phyloP scores from a whole-genome alignment of 2,797 vertebrate species.

The Channa striata region DNA sequence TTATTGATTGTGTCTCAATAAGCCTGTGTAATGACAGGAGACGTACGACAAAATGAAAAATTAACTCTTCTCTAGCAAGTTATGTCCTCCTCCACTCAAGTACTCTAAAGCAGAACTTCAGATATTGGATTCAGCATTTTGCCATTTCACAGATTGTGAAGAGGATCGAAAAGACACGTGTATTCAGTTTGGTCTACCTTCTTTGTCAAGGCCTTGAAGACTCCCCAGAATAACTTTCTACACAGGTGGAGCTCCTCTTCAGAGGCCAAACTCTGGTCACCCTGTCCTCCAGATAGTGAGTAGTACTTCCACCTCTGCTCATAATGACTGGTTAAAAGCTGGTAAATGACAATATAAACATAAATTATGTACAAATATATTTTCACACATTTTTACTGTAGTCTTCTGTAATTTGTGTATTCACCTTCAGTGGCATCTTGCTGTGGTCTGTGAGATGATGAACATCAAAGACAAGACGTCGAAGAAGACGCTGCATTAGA shows the following conservation, averaged over 20 bases:
- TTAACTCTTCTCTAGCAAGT: conserved; percentile 19
- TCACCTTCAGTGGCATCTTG: conserved; percentile 93
- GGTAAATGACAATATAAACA: conserved; percentile 26
- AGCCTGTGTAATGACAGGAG: conserved; percentile 1
- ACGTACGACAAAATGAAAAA: conserved; percentile 48
- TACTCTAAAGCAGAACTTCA: conserved; percentile 19
- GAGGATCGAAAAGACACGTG: neutral
- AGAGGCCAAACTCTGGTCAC: conserved; percentile 85
- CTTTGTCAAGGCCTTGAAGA: conserved; percentile 91
- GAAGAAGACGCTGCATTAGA: conserved; percentile 93
- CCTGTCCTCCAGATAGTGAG: conserved; percentile 85
- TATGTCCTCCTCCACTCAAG: conserved; percentile 15
- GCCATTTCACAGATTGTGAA: conserved; percentile 10
- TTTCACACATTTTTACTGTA: neutral
- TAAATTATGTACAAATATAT: neutral
- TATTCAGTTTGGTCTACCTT: conserved; percentile 81
- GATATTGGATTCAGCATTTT: conserved; percentile 22
- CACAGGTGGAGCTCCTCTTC: conserved; percentile 94
- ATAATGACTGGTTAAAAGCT: conserved; percentile 94
- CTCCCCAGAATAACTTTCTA: conserved; percentile 93
- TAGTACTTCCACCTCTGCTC: conserved; percentile 95
- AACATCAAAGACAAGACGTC: conserved; percentile 91
- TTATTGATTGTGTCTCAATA: conserved; percentile 28
- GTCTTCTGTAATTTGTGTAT: neutral
- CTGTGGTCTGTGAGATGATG: conserved; percentile 89